Conservation (phyloP, 2,888 invertebrate genomes). For the Hypercompe scribonia region DNA sequence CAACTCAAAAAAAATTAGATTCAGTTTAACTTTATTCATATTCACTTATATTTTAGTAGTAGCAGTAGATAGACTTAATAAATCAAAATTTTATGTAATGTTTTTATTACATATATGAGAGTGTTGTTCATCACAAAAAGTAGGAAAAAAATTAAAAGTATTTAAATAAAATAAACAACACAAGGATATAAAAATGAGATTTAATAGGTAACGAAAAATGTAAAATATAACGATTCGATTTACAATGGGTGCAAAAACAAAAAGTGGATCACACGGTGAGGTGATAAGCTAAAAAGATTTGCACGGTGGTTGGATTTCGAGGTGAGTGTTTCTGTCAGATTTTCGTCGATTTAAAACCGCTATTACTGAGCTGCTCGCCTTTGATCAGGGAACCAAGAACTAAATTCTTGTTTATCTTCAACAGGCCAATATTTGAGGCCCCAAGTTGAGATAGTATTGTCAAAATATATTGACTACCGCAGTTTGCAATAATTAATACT, state of each 20-base stretch:
- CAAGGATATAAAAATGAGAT: background rate
- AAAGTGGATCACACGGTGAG: background rate
- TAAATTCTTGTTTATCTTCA: background rate
- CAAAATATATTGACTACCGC: no score
- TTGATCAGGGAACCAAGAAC: background rate
- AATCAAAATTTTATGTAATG: background rate
- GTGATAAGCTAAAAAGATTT: background rate
- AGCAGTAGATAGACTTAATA: background rate
- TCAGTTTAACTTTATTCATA: background rate
- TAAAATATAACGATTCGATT: background rate
- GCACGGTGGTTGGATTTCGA: background rate
- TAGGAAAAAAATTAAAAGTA: background rate
- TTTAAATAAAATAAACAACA: background rate
- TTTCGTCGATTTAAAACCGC: background rate
- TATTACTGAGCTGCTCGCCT: background rate
- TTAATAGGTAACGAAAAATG: background rate
- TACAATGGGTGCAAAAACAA: background rate
- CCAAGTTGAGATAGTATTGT: no score
- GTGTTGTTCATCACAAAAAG: background rate
- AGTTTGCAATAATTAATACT: background rate
- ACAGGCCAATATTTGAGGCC: background rate
- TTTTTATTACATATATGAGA: background rate
- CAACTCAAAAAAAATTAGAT: background rate
- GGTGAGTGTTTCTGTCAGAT: background rate
- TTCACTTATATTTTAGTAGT: no score